These are phyloP conservation scores for Tachuris rubrigastra DNA, from an alignment of 2,113 vertebrate species.

Conservation along the genomic window DNA sequence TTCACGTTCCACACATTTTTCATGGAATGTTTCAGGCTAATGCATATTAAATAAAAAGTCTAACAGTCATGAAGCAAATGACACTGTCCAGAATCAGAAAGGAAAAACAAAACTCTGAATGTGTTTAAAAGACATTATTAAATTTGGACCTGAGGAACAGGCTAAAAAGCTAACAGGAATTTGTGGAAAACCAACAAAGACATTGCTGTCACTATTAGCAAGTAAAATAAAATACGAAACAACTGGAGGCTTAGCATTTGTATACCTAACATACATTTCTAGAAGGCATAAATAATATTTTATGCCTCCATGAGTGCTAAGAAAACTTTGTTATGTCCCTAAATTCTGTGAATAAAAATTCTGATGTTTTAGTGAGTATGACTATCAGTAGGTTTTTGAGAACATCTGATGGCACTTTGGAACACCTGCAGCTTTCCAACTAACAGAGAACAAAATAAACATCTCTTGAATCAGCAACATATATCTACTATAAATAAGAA, in stretches of 20 bases:
- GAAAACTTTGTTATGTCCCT: not conserved
- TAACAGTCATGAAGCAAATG: not conserved
- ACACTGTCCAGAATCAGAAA: not conserved
- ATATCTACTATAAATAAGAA: not conserved
- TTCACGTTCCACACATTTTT: not conserved
- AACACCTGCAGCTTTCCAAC: not conserved
- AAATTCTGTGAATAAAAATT: not conserved
- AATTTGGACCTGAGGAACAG: not conserved
- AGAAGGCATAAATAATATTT: not conserved
- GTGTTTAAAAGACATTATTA: not conserved
- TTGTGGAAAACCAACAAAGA: not conserved
- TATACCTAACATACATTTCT: not conserved
- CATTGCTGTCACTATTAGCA: not conserved
- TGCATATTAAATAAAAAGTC: constrained; percentile 16
- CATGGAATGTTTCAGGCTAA: not conserved
- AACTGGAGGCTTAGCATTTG: not conserved
- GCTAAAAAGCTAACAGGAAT: not conserved
- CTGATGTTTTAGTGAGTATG: not conserved
- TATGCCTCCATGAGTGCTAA: not conserved
- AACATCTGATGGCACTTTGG: not conserved
- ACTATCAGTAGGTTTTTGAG: not conserved
- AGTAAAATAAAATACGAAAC: not conserved
- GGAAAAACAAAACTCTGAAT: not conserved
- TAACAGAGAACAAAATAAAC: not conserved
- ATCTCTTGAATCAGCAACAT: not conserved